Conservation (phyloP, 2,797 vertebrate genomes). For the Myotis myotis region DNA sequence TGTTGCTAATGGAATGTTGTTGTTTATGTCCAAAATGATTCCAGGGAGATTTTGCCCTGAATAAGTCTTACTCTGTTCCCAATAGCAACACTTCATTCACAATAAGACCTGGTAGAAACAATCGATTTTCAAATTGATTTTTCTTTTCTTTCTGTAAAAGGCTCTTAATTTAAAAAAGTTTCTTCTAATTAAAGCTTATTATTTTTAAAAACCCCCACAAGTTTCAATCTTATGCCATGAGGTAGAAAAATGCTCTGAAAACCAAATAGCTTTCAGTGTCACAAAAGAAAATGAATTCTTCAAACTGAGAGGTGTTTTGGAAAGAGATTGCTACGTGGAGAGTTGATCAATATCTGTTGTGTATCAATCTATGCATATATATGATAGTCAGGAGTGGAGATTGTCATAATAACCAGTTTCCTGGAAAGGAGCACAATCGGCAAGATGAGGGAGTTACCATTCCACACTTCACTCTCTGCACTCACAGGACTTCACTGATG, state of each 20-base stretch:
- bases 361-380: background rate
- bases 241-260: constrained; percentile 47
- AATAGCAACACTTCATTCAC: background rate
- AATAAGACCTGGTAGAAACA: background rate
- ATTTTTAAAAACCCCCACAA: background rate
- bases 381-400: background rate
- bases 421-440: constrained; percentile 17
- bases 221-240: constrained; percentile 21
- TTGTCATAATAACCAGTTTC: background rate
- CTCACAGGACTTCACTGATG: constrained; percentile 15
- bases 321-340: constrained; percentile 15
- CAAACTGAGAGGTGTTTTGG: background rate
- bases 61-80: constrained; percentile 30
- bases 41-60: background rate
- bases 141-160: constrained; percentile 29
- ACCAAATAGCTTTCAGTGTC: constrained; percentile 20
- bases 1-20: background rate
- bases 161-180: constrained; percentile 10
- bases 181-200: constrained; percentile 51
- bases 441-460: constrained; percentile 26
- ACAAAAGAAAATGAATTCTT: constrained; percentile 46
- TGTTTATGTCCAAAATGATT: background rate
- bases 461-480: constrained; percentile 12
- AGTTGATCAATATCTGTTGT: constrained; percentile 18
- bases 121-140: constrained; percentile 48